These are phyloP conservation scores for Poeciliopsis occidentalis DNA, from an alignment of 2,113 vertebrate genomes.

Conservation along the genomic window DNA sequence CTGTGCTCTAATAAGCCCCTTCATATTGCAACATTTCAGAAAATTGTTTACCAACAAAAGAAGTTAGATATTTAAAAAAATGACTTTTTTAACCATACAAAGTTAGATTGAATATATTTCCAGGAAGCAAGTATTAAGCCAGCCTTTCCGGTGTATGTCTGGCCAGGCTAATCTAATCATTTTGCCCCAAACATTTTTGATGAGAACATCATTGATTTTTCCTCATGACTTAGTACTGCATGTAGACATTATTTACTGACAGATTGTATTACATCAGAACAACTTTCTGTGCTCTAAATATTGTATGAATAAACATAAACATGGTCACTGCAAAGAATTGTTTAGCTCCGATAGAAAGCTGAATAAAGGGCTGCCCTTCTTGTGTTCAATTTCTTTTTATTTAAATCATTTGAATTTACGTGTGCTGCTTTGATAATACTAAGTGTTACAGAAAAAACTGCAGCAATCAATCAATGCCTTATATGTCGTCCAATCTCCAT, in stretches of 20 bases:
- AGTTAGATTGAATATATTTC: not conserved
- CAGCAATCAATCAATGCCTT: conserved; percentile 6
- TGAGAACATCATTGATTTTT: not conserved
- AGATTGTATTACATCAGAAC: not conserved
- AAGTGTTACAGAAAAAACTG: not conserved
- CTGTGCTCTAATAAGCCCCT: not conserved
- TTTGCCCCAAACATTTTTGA: conserved; percentile 3
- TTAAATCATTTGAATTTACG: not conserved
- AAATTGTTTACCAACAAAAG: not conserved
- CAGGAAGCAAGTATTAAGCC: not conserved
- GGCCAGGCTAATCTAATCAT: not conserved
- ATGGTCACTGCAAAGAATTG: not conserved
- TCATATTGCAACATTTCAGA: not conserved
- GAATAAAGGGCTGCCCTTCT: not conserved
- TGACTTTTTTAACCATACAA: not conserved
- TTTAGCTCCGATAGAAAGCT: not conserved
- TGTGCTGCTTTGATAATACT: not conserved
- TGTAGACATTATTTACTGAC: not conserved
- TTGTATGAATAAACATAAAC: not conserved
- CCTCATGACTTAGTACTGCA: not conserved
- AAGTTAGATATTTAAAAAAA: not conserved
- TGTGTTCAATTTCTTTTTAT: too few relatives aligned
- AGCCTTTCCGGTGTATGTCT: not conserved
- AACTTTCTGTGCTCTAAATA: not conserved
- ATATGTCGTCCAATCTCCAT: not conserved